Evolutionary conservation across 1,140 invertebrate genomes (phyloP).

Genomic region (Conus betulinus): DNA sequence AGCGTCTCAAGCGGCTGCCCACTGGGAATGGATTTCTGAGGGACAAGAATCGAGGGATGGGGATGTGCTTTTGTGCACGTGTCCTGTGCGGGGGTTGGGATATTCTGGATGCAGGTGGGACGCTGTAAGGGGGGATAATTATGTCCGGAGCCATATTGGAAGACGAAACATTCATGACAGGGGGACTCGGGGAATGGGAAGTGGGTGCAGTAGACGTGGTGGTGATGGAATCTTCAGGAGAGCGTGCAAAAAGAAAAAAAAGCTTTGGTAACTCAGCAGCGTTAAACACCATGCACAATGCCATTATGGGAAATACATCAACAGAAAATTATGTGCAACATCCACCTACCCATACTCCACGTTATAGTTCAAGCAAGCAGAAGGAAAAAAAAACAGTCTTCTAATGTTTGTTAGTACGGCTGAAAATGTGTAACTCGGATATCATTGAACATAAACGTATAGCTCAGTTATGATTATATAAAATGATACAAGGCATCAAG

Average conservation of each 20-base stretch:
- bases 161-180: not conserved
- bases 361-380: too few species aligned
- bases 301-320: not conserved
- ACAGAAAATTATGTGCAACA: not conserved
- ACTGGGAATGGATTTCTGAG: not conserved
- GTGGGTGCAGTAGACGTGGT: not conserved
- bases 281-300: not conserved
- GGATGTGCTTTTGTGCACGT: not conserved
- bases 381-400: too few species aligned
- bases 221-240: not conserved
- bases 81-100: not conserved
- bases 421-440: too few species aligned
- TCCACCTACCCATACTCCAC: too few species aligned
- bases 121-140: not conserved
- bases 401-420: too few species aligned
- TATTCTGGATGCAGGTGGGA: not conserved
- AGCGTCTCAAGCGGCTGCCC: not conserved
- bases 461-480: too few species aligned
- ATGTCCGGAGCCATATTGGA: not conserved
- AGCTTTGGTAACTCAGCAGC: not conserved
- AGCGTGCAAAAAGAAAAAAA: not conserved
- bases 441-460: too few species aligned
- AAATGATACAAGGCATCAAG: too few species aligned
- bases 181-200: too few species aligned
- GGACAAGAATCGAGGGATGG: not conserved